phyloP scores from a whole-genome alignment of 2,797 vertebrate species.

The Champsocephalus gunnari region DNA sequence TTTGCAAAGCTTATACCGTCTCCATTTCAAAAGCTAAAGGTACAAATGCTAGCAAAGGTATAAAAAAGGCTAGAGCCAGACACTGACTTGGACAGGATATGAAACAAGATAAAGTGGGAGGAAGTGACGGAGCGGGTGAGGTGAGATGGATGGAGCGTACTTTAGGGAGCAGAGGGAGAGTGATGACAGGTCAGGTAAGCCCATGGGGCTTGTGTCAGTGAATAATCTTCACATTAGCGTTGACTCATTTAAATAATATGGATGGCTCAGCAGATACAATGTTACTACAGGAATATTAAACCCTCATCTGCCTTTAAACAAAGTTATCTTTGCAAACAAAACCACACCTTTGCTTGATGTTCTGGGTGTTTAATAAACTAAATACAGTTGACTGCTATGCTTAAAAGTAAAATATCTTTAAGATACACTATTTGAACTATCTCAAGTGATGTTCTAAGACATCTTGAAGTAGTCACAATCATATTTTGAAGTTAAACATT shows the following conservation, averaged over 20 bases:
- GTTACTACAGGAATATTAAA: slow-evolving; percentile 60
- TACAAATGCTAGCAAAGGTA: slow-evolving; percentile 3
- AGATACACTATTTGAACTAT: background rate
- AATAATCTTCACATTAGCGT: slow-evolving; percentile 71
- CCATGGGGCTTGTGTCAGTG: slow-evolving; percentile 69
- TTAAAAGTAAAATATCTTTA: background rate
- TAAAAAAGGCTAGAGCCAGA: slow-evolving; percentile 31
- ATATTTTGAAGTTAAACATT: background rate
- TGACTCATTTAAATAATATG: slow-evolving; percentile 72
- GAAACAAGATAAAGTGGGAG: slow-evolving; percentile 50
- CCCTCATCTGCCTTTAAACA: slow-evolving; percentile 35
- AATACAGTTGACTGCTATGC: background rate
- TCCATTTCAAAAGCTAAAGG: slow-evolving; percentile 19
- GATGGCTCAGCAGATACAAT: slow-evolving; percentile 60
- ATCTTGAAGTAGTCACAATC: background rate
- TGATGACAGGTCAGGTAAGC: slow-evolving; percentile 69
- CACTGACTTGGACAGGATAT: slow-evolving; percentile 35
- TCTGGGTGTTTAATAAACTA: slow-evolving; percentile 1
- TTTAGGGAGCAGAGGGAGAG: slow-evolving; percentile 57
- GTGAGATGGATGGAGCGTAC: slow-evolving; percentile 65
- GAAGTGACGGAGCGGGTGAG: slow-evolving; percentile 32
- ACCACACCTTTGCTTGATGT: background rate
- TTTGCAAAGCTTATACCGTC: background rate
- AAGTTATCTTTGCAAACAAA: slow-evolving; percentile 35
- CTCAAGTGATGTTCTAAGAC: background rate